Conservation (phyloP, 2,113 vertebrate genomes). For the Atherinomorus stipes region DNA sequence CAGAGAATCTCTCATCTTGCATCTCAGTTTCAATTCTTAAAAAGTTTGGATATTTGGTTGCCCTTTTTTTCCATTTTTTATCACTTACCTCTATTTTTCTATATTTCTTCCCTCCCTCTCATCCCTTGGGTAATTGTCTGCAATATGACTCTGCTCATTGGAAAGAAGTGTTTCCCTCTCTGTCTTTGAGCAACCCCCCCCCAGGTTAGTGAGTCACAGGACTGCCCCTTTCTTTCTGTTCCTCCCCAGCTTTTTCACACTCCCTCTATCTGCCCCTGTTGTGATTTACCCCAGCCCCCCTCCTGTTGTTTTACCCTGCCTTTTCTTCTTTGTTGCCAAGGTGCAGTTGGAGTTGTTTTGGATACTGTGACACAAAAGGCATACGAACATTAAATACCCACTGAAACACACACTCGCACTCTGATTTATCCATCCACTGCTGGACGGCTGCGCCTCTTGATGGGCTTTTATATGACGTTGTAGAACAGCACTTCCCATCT, state of each 20-base stretch:
- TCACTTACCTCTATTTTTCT: slow-evolving; percentile 16
- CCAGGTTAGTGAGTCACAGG: slow-evolving; percentile 73
- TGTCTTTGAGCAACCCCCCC: slow-evolving; percentile 43
- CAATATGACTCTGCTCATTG: slow-evolving; percentile 66
- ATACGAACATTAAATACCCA: slow-evolving; percentile 46
- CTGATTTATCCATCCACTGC: slow-evolving; percentile 40
- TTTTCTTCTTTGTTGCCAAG: slow-evolving; percentile 67
- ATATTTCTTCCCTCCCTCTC: slow-evolving; percentile 9
- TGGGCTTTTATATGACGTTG: slow-evolving; percentile 49
- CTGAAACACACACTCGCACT: not conserved
- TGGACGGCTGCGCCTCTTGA: slow-evolving; percentile 34
- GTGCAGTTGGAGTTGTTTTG: slow-evolving; percentile 73
- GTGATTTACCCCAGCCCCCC: slow-evolving; percentile 14
- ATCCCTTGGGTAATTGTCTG: slow-evolving; percentile 64
- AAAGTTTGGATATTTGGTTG: not conserved
- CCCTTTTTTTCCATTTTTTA: not conserved
- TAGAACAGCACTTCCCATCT: slow-evolving; percentile 69
- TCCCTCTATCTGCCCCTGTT: slow-evolving; percentile 55
- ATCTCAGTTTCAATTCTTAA: not conserved
- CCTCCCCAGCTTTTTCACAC: slow-evolving; percentile 54
- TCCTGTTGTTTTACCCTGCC: slow-evolving; percentile 53
- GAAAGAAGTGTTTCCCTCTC: slow-evolving; percentile 54
- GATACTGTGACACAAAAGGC: slow-evolving; percentile 60
- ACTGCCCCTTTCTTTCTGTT: slow-evolving; percentile 52
- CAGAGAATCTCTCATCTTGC: not conserved